Percentiles rank a stretch among this genome's conserved stretches.
Evolutionary conservation across 2,888 invertebrate genomes (phyloP).

Genomic region (Schizotus pectinicornis): DNA sequence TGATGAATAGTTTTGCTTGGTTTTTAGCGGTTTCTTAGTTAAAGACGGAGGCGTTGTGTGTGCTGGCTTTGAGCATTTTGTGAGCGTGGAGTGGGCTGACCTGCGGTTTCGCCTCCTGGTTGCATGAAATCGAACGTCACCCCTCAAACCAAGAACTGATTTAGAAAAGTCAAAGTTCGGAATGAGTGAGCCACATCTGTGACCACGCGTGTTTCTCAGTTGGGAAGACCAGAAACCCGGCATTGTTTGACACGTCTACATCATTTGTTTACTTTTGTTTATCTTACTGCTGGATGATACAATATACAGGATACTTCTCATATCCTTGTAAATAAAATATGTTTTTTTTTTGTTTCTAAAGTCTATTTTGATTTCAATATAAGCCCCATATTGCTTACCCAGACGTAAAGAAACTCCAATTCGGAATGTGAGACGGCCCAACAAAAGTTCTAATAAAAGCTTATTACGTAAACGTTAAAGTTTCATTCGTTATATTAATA

Average conservation of each 20-base stretch:
- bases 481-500: too few relatives aligned
- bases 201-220: constrained; percentile 45
- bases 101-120: constrained; percentile 11
- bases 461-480: too few relatives aligned
- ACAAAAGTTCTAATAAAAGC: too few relatives aligned
- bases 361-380: constrained; percentile 28
- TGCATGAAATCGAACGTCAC: constrained; percentile 29
- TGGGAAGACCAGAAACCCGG: constrained; percentile 40
- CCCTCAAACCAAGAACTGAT: constrained; percentile 45
- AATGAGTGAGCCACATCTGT: constrained; percentile 50
- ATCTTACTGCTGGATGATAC: constrained; percentile 37
- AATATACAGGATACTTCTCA: constrained; percentile 37
- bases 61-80: not conserved
- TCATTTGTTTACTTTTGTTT: constrained; percentile 48
- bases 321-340: constrained; percentile 34
- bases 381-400: constrained; percentile 21
- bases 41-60: too few relatives aligned
- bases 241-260: constrained; percentile 48
- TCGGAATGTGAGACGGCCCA: constrained; percentile 8
- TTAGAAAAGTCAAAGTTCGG: constrained; percentile 52
- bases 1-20: too few relatives aligned
- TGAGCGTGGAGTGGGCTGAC: constrained; percentile 7
- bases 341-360: constrained; percentile 33
- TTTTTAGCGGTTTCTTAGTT: too few relatives aligned
- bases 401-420: constrained; percentile 17